Conservation (phyloP, 2,888 invertebrate genomes). For the Bugula neritina region DNA sequence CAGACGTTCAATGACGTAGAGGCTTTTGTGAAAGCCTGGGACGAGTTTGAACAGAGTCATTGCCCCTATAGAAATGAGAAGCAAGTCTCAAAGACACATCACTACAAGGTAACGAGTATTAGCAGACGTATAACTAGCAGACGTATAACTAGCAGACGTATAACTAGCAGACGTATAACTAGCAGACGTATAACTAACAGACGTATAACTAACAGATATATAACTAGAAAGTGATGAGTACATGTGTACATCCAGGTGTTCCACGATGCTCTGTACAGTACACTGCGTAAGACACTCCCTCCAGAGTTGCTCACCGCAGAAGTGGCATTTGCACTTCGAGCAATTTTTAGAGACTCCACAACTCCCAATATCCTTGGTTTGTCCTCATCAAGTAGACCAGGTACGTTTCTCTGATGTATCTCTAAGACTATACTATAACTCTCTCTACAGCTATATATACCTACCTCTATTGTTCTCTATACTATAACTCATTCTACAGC, state of each 20-base stretch:
- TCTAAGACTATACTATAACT: too few relatives aligned
- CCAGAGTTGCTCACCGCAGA: slow-evolving; percentile 43
- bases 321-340: slow-evolving; percentile 50
- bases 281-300: slow-evolving; percentile 40
- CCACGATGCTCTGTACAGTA: slow-evolving; percentile 47
- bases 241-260: too few relatives aligned
- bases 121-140: too few relatives aligned
- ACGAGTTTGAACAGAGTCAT: slow-evolving; percentile 41
- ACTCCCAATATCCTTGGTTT: slow-evolving; percentile 44
- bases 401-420: too few relatives aligned
- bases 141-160: too few relatives aligned
- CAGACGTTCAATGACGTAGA: slow-evolving; percentile 40
- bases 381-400: slow-evolving; percentile 42
- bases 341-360: slow-evolving; percentile 46
- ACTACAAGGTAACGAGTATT: slow-evolving; percentile 46
- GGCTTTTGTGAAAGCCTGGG: slow-evolving; percentile 38
- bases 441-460: too few relatives aligned
- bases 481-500: too few relatives aligned
- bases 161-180: too few relatives aligned
- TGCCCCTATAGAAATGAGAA: slow-evolving; percentile 47
- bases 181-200: too few relatives aligned
- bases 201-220: too few relatives aligned
- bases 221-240: too few relatives aligned
- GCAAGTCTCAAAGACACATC: slow-evolving; percentile 43
- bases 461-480: too few relatives aligned